These are phyloP conservation scores for Sturnira hondurensis DNA, from an alignment of 2,113 vertebrate genomes.

Conservation along the genomic window DNA sequence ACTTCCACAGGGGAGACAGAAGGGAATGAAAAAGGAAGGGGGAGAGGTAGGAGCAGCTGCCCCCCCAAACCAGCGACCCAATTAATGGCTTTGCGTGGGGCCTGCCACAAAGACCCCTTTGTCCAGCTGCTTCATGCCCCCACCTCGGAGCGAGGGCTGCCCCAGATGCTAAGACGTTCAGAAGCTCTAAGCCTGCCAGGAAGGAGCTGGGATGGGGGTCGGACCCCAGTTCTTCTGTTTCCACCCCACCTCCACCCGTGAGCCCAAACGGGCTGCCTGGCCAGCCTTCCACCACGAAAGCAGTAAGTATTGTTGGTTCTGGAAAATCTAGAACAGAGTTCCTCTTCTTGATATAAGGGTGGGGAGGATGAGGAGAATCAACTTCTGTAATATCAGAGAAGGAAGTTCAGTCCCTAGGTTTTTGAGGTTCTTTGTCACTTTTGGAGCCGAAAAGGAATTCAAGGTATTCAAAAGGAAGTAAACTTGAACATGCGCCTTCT, in stretches of 20 bases:
- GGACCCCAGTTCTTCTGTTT: not conserved
- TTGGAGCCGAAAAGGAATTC: not conserved
- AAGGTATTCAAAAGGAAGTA: not conserved
- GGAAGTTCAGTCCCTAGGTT: not conserved
- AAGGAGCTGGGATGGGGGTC: not conserved
- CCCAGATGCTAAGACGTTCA: conserved; percentile 58
- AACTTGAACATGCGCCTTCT: not conserved
- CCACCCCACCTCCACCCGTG: not conserved
- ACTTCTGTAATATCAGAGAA: conserved; percentile 15
- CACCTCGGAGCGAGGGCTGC: conserved; percentile 41
- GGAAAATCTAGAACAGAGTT: conserved; percentile 12
- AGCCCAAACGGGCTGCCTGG: not conserved
- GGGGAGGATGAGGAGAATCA: not conserved
- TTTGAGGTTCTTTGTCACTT: not conserved
- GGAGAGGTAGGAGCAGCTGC: conserved; percentile 30
- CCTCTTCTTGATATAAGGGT: not conserved
- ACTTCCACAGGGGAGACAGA: conserved; percentile 63
- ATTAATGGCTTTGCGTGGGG: conserved; percentile 60
- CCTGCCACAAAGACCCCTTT: conserved; percentile 74
- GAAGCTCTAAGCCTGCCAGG: conserved; percentile 55
- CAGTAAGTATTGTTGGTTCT: not conserved
- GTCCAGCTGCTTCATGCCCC: conserved; percentile 41
- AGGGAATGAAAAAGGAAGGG: conserved; percentile 29
- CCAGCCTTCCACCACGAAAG: not conserved
- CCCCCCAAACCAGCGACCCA: conserved; percentile 60